Conservation (phyloP, 2,113 vertebrate genomes). For the Pterocles gutturalis region DNA sequence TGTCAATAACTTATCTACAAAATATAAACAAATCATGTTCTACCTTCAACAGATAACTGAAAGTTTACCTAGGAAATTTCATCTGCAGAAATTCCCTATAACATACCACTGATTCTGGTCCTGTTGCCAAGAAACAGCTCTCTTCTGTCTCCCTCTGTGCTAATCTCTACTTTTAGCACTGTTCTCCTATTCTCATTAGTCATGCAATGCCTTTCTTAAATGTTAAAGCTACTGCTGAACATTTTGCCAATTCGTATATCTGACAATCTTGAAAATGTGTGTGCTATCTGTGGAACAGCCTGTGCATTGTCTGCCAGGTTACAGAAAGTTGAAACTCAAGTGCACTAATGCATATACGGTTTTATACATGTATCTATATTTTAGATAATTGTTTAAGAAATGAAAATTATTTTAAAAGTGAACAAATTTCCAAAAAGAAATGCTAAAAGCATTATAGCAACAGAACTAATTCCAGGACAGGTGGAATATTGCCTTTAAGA, state of each 20-base stretch:
- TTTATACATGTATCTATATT: background rate
- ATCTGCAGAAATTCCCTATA: background rate
- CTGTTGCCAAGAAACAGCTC: constrained; percentile 35
- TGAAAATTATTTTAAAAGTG: background rate
- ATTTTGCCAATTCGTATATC: background rate
- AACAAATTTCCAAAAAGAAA: background rate
- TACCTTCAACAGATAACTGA: background rate
- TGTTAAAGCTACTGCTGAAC: constrained; percentile 16
- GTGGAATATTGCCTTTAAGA: background rate
- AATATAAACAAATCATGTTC: background rate
- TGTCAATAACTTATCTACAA: background rate
- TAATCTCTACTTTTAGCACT: constrained; percentile 56
- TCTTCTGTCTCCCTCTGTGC: constrained; percentile 24
- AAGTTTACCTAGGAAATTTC: background rate
- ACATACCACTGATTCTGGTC: background rate
- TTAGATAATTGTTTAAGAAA: background rate
- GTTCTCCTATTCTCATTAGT: constrained; percentile 39
- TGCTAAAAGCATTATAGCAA: background rate
- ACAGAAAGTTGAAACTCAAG: background rate
- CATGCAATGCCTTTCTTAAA: constrained; percentile 45
- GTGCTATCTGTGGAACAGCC: background rate
- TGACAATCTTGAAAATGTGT: background rate
- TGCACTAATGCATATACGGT: background rate
- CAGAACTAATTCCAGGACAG: background rate
- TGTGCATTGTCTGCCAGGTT: background rate